Percentiles rank a stretch among this genome's conserved stretches.
Evolutionary conservation across 1,140 invertebrate species (phyloP).

Genomic region (Zaprionus inermis): DNA sequence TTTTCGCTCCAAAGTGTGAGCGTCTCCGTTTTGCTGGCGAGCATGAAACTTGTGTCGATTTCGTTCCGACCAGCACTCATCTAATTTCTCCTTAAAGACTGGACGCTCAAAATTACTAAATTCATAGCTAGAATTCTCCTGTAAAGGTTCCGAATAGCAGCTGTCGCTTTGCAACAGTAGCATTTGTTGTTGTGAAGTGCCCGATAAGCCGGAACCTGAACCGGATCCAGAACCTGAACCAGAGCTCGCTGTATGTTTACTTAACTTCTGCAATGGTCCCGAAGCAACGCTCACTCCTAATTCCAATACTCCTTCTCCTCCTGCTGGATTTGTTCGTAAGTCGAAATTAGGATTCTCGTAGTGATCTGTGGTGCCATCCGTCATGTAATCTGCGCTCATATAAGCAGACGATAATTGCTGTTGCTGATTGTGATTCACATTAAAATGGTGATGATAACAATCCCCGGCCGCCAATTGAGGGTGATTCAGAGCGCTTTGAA

Average conservation of each 20-base stretch:
- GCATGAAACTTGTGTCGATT: conserved; percentile 51
- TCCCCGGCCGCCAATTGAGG: conserved; percentile 55
- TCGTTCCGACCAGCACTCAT: conserved; percentile 56
- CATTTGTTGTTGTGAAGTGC: conserved; percentile 67
- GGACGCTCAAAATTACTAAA: conserved; percentile 83
- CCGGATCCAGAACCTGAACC: conserved; percentile 38
- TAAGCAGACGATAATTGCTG: conserved; percentile 43
- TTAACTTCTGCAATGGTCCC: conserved; percentile 31
- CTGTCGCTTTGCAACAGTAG: conserved; percentile 67
- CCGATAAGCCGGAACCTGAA: conserved; percentile 55
- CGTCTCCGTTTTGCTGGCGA: conserved; percentile 40
- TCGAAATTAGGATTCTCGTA: conserved; percentile 84
- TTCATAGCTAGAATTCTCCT: conserved; percentile 68
- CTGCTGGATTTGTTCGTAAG: conserved; percentile 44
- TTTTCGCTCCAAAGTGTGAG: conserved; percentile 48
- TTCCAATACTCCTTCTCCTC: background rate
- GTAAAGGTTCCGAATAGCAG: conserved; percentile 80
- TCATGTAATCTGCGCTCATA: conserved; percentile 63
- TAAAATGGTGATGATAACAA: conserved; percentile 27
- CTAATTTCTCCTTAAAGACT: conserved; percentile 58
- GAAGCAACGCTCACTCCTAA: background rate
- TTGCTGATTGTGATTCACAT: conserved; percentile 1
- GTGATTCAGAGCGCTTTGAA: conserved; percentile 63
- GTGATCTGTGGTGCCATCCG: conserved; percentile 73
- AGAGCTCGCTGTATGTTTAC: conserved; percentile 40